Percentiles rank a stretch among this genome's conserved stretches.
phyloP scores from a whole-genome alignment of 2,888 invertebrate genomes.

The Nephrotoma appendiculata region DNA sequence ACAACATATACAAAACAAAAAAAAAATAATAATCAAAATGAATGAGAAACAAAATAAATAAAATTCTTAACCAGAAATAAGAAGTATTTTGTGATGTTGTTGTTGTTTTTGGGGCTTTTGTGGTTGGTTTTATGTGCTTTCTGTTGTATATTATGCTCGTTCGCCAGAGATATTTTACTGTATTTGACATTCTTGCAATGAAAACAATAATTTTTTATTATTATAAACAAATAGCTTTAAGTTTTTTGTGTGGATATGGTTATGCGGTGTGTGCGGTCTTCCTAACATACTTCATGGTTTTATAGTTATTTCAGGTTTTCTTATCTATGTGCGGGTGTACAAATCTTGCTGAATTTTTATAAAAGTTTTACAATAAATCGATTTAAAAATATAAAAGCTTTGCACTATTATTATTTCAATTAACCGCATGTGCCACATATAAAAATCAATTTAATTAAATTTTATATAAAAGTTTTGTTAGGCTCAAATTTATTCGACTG shows the following conservation, averaged over 20 bases:
- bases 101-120: neutral
- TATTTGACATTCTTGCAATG: slow-evolving; percentile 1
- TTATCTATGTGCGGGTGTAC: neutral
- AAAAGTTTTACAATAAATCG: no score
- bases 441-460: no score
- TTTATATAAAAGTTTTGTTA: no score
- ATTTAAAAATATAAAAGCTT: no score
- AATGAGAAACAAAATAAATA: slow-evolving; percentile 3
- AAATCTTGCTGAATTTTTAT: no score
- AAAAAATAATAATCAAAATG: slow-evolving; percentile 1
- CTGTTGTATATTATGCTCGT: neutral
- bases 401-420: no score
- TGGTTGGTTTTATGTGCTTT: neutral
- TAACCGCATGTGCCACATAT: no score
- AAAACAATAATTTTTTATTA: slow-evolving; percentile 5
- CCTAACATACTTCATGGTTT: neutral
- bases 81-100: neutral
- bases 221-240: neutral
- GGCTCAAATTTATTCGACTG: no score
- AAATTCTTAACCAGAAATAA: neutral
- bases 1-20: neutral
- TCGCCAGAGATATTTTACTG: neutral
- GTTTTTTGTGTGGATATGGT: neutral
- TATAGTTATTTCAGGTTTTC: neutral
- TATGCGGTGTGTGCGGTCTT: neutral